Percentiles rank a stretch among this genome's conserved stretches.
Evolutionary conservation across 2,888 invertebrate genomes (phyloP).

Genomic region (Lucinisca nassula): DNA sequence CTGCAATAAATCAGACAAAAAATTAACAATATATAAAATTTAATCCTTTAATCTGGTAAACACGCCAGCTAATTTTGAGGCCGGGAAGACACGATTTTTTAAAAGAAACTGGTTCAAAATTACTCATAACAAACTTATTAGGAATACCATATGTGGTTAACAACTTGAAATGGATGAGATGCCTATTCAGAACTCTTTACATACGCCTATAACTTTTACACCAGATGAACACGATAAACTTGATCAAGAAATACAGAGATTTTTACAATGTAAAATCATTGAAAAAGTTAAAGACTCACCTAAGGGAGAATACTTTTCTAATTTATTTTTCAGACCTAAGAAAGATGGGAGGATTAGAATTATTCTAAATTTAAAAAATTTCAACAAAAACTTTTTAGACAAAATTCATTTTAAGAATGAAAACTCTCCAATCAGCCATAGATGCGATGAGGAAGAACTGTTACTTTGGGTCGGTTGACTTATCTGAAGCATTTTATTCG

Average conservation of each 20-base stretch:
- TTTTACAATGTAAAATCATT: slow-evolving; percentile 31
- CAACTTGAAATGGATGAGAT: slow-evolving; percentile 23
- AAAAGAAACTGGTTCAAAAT: slow-evolving; percentile 13
- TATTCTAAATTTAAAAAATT: slow-evolving; percentile 19
- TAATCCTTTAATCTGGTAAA: neutral
- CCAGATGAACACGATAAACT: slow-evolving; percentile 21
- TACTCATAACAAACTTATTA: slow-evolving; percentile 28
- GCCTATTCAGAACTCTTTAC: slow-evolving; percentile 19
- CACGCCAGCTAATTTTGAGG: slow-evolving; percentile 23
- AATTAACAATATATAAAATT: neutral
- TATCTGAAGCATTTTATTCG: slow-evolving; percentile 22
- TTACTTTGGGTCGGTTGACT: slow-evolving; percentile 28
- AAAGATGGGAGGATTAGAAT: slow-evolving; percentile 18
- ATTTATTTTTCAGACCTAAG: slow-evolving; percentile 32
- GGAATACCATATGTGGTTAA: slow-evolving; percentile 40
- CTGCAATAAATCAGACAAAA: neutral
- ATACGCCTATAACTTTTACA: slow-evolving; percentile 31
- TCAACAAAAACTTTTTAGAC: slow-evolving; percentile 2
- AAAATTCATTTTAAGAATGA: slow-evolving; percentile 35
- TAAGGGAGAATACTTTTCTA: slow-evolving; percentile 36
- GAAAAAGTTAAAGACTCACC: neutral
- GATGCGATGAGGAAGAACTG: slow-evolving; percentile 22
- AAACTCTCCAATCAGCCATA: slow-evolving; percentile 24
- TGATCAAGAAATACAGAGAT: slow-evolving; percentile 30
- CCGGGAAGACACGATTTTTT: slow-evolving; percentile 9